phyloP scores from a whole-genome alignment of 2,888 invertebrate genomes.

The Trisateles emortualis region DNA sequence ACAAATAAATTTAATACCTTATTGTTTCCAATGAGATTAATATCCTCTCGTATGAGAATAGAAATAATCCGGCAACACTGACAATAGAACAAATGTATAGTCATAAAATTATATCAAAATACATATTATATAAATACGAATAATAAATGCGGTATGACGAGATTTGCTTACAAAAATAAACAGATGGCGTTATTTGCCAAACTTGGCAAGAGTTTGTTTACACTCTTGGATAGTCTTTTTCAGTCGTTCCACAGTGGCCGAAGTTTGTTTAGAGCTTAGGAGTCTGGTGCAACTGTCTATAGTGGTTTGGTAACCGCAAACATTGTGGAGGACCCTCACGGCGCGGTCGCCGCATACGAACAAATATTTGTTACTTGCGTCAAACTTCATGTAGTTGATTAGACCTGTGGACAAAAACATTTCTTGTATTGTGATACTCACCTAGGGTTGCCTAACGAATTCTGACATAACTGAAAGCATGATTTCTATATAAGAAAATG shows the following conservation, averaged over 20 bases:
- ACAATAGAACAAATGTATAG: slow-evolving; percentile 34
- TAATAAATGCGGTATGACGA: slow-evolving; percentile 46
- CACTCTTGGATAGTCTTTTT: slow-evolving; percentile 89
- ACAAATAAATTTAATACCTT: background rate
- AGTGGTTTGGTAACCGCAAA: slow-evolving; percentile 77
- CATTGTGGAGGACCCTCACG: slow-evolving; percentile 92
- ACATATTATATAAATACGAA: slow-evolving; percentile 21
- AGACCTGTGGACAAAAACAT: slow-evolving; percentile 83
- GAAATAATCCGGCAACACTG: slow-evolving; percentile 40
- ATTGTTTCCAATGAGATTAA: slow-evolving; percentile 10
- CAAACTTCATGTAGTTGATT: slow-evolving; percentile 90
- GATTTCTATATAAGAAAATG: too few species aligned
- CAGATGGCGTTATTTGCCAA: slow-evolving; percentile 64
- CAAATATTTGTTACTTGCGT: slow-evolving; percentile 91
- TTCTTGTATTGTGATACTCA: slow-evolving; percentile 8
- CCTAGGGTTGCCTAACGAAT: too few species aligned
- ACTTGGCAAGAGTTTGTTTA: slow-evolving; percentile 75
- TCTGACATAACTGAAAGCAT: too few species aligned
- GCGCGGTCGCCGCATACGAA: slow-evolving; percentile 92
- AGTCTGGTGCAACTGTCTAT: slow-evolving; percentile 73
- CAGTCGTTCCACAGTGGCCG: slow-evolving; percentile 92
- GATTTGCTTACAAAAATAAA: slow-evolving; percentile 24
- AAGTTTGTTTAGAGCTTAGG: slow-evolving; percentile 87
- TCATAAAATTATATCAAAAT: slow-evolving; percentile 34
- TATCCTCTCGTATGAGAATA: background rate